phyloP scores from a whole-genome alignment of 2,113 vertebrate genomes.

The Sinosuthora webbiana region DNA sequence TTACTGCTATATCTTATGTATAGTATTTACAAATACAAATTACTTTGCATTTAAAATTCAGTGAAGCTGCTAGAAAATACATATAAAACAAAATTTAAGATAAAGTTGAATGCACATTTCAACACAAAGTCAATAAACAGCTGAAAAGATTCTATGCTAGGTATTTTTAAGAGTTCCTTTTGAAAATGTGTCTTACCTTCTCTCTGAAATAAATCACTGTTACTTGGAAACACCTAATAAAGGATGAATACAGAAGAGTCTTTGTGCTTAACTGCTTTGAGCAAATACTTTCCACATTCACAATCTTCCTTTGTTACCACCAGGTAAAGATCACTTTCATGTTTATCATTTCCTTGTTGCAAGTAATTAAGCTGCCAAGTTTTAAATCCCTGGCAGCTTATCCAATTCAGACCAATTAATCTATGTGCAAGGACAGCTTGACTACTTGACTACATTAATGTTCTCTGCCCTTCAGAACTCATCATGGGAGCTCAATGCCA shows the following conservation, averaged over 20 bases:
- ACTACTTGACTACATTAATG: neutral
- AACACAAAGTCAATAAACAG: neutral
- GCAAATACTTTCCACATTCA: neutral
- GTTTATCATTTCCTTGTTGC: constrained; percentile 19
- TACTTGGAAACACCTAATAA: neutral
- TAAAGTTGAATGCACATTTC: neutral
- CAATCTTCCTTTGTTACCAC: neutral
- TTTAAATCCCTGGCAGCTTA: constrained; percentile 4
- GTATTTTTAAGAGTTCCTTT: neutral
- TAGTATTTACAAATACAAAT: neutral
- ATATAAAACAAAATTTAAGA: neutral
- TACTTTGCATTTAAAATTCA: neutral
- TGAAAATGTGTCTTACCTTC: neutral
- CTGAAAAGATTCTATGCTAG: neutral
- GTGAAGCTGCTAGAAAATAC: neutral
- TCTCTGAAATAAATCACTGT: neutral
- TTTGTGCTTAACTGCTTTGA: neutral
- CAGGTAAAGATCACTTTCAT: neutral
- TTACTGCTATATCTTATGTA: neutral
- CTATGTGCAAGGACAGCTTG: neutral
- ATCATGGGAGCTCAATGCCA: neutral
- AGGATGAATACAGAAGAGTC: neutral
- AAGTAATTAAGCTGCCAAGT: constrained; percentile 30
- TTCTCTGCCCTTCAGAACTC: neutral
- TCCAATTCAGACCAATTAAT: neutral